Evolutionary conservation across 1,140 invertebrate species (phyloP).

Genomic region (Phthorimaea operculella): DNA sequence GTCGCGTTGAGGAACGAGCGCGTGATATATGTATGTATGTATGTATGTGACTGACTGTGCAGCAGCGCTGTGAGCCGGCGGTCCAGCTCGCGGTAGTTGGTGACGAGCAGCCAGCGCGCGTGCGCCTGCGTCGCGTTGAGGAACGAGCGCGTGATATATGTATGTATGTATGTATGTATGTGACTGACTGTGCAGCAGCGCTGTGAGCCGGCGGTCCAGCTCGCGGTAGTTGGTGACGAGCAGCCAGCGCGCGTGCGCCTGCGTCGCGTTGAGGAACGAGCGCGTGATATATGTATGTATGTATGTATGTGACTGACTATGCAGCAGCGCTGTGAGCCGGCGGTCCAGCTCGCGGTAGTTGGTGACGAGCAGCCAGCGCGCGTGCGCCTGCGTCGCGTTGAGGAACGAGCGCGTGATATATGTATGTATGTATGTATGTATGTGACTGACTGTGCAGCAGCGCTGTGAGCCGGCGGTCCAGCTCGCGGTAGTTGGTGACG

Average conservation of each 20-base stretch:
- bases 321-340: slow-evolving; percentile 72
- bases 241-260: slow-evolving; percentile 72
- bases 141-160: slow-evolving; percentile 74
- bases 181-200: slow-evolving; percentile 71
- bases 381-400: slow-evolving; percentile 73
- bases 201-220: slow-evolving; percentile 72
- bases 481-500: slow-evolving; percentile 77
- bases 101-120: slow-evolving; percentile 72
- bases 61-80: slow-evolving; percentile 72
- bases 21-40: too few relatives aligned
- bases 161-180: too few relatives aligned
- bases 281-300: too few relatives aligned
- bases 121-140: slow-evolving; percentile 75
- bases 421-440: too few relatives aligned
- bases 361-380: slow-evolving; percentile 71
- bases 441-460: slow-evolving; percentile 71
- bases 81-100: slow-evolving; percentile 80
- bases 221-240: slow-evolving; percentile 78
- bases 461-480: slow-evolving; percentile 72
- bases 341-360: slow-evolving; percentile 80
- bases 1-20: slow-evolving; percentile 76
- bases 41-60: slow-evolving; percentile 61
- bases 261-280: slow-evolving; percentile 76
- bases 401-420: slow-evolving; percentile 75
- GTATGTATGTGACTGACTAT: slow-evolving; percentile 62